A percentile compares a stretch with the other conserved stretches of the same genome.
phyloP scores from a whole-genome alignment of 2,888 invertebrate species.

The Tipula helvola region DNA sequence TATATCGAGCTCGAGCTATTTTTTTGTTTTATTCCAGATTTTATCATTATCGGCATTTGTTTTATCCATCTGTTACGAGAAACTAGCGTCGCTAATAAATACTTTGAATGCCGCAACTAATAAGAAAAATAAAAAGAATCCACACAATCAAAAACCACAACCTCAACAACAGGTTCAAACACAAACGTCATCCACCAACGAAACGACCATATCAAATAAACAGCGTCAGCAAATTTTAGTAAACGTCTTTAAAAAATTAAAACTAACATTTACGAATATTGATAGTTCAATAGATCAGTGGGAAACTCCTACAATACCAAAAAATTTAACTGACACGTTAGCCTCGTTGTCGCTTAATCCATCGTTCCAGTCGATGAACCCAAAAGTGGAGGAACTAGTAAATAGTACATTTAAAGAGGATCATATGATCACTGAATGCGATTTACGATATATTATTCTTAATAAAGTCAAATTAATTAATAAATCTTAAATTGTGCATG shows the following conservation, averaged over 20 bases:
- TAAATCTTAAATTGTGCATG: not conserved
- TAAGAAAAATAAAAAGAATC: conserved; percentile 19
- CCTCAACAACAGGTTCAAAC: conserved; percentile 7
- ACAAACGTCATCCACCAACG: conserved; percentile 13
- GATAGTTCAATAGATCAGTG: conserved; percentile 28
- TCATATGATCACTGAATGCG: conserved; percentile 29
- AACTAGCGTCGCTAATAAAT: conserved; percentile 17
- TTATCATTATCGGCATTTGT: conserved; percentile 33
- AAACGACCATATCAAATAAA: conserved; percentile 26
- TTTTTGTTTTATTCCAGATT: conserved; percentile 23
- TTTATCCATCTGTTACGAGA: conserved; percentile 30
- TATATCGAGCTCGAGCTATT: not conserved
- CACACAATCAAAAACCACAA: conserved; percentile 17
- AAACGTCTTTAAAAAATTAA: conserved; percentile 31
- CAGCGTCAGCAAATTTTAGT: conserved; percentile 29
- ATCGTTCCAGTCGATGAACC: conserved; percentile 14
- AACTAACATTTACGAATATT: conserved; percentile 29
- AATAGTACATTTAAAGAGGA: conserved; percentile 31
- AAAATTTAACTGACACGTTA: conserved; percentile 30
- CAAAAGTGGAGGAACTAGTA: conserved; percentile 31
- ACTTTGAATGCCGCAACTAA: conserved; percentile 22
- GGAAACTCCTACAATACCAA: conserved; percentile 28
- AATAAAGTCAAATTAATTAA: conserved; percentile 33
- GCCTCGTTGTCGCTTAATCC: conserved; percentile 32
- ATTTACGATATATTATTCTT: conserved; percentile 30